Evolutionary conservation across 2,797 vertebrate species (phyloP).

Genomic region (Sorex maritimensis): DNA sequence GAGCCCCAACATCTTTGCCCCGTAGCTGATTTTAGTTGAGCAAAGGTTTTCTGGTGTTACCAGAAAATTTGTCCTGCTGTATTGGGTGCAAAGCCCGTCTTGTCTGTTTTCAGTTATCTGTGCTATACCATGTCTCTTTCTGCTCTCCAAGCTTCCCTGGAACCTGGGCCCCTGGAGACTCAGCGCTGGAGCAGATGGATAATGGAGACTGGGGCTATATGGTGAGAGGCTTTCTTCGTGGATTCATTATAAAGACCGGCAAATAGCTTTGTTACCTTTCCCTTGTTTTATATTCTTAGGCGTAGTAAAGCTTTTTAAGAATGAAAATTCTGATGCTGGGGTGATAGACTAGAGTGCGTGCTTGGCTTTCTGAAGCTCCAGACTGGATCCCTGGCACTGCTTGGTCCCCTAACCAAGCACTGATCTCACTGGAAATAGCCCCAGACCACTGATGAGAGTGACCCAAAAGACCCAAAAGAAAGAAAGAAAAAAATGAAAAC

Average conservation of each 20-base stretch:
- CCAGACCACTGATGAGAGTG: too few species aligned
- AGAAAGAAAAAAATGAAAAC: too few species aligned
- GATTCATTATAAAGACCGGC: background rate
- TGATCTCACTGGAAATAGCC: too few species aligned
- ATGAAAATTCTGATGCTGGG: background rate
- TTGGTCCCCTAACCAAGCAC: too few species aligned
- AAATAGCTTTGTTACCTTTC: conserved; percentile 19
- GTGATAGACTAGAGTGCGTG: background rate
- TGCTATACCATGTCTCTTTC: conserved; percentile 81
- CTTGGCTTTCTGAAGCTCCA: background rate
- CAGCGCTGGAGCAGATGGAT: conserved; percentile 94
- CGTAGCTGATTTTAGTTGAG: conserved; percentile 76
- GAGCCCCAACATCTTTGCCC: conserved; percentile 45
- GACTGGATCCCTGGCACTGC: too few species aligned
- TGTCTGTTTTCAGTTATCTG: conserved; percentile 76
- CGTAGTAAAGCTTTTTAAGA: conserved; percentile 23
- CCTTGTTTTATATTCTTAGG: background rate
- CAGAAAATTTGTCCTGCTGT: conserved; percentile 61
- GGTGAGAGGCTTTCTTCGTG: conserved; percentile 90
- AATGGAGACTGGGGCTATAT: conserved; percentile 99
- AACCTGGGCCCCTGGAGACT: conserved; percentile 85
- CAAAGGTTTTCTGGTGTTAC: conserved; percentile 63
- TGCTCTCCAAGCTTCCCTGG: conserved; percentile 84
- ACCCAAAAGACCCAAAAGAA: too few species aligned
- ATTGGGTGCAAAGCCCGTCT: conserved; percentile 63